A percentile compares a stretch with the other conserved stretches of the same genome.
Evolutionary conservation across 1,140 invertebrate species (phyloP).

Genomic region (Drosophila busckii): DNA sequence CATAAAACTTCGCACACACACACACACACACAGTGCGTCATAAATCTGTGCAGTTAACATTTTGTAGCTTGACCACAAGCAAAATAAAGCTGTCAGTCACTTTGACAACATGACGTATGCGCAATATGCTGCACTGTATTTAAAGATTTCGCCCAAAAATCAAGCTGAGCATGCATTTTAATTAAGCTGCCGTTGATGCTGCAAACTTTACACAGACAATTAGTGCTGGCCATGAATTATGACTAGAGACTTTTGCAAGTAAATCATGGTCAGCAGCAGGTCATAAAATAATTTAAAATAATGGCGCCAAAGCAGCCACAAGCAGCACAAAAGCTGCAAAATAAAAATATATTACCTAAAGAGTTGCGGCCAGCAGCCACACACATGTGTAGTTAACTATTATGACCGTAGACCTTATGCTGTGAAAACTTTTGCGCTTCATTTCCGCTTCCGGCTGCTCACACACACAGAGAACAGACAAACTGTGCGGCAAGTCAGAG

Average conservation of each 20-base stretch:
- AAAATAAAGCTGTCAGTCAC: conserved; percentile 15
- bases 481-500: conserved; percentile 26
- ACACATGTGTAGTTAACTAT: conserved; percentile 28
- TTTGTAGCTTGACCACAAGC: neutral
- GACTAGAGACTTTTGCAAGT: conserved; percentile 23
- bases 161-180: conserved; percentile 15
- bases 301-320: conserved; percentile 5
- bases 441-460: conserved; percentile 38
- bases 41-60: conserved; percentile 17
- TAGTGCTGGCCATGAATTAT: conserved; percentile 28
- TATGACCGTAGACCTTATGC: conserved; percentile 29
- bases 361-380: conserved; percentile 1
- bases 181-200: conserved; percentile 20
- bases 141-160: conserved; percentile 27
- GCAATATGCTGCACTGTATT: conserved; percentile 32
- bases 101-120: conserved; percentile 39
- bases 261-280: conserved; percentile 39
- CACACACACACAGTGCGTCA: conserved; percentile 5
- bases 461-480: conserved; percentile 4
- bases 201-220: conserved; percentile 17
- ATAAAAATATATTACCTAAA: conserved; percentile 1
- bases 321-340: conserved; percentile 1
- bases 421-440: conserved; percentile 38
- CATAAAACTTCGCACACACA: neutral
- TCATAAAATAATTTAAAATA: conserved; percentile 46